Percentiles rank a stretch among this genome's conserved stretches.
phyloP scores from a whole-genome alignment of 2,113 vertebrate genomes.

The Emydocephalus ijimae region DNA sequence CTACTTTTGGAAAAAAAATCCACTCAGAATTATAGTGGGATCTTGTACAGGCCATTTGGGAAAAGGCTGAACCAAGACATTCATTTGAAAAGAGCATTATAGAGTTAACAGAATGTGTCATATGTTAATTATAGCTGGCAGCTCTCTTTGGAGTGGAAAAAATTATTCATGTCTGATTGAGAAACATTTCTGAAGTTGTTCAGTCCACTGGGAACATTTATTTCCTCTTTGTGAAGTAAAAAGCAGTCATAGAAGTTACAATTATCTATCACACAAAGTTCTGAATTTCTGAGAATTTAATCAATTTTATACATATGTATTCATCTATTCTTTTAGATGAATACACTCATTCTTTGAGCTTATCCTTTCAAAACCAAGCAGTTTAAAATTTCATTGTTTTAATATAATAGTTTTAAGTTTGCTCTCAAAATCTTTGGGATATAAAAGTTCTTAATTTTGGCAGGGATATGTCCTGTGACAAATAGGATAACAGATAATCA shows the following conservation, averaged over 20 bases:
- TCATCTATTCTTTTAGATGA: not conserved
- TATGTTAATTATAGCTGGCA: not conserved
- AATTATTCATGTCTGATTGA: not conserved
- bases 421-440: not conserved
- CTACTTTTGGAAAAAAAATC: not conserved
- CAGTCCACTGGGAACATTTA: not conserved
- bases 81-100: not conserved
- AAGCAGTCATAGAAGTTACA: not conserved
- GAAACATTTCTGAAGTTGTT: slow-evolving; percentile 2
- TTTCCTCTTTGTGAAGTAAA: not conserved
- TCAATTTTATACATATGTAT: rapidly evolving
- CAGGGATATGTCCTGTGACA: not conserved
- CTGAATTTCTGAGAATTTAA: slow-evolving; percentile 5
- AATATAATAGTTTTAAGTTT: not conserved
- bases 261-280: not conserved
- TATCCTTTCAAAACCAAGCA: not conserved
- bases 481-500: not conserved
- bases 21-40: not conserved
- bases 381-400: not conserved
- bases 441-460: not conserved
- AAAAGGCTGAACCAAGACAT: not conserved
- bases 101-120: not conserved
- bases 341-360: not conserved
- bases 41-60: not conserved
- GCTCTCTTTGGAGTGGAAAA: not conserved